Evolutionary conservation across 2,888 invertebrate genomes (phyloP).

Genomic region (Caradrina clavipalpis): DNA sequence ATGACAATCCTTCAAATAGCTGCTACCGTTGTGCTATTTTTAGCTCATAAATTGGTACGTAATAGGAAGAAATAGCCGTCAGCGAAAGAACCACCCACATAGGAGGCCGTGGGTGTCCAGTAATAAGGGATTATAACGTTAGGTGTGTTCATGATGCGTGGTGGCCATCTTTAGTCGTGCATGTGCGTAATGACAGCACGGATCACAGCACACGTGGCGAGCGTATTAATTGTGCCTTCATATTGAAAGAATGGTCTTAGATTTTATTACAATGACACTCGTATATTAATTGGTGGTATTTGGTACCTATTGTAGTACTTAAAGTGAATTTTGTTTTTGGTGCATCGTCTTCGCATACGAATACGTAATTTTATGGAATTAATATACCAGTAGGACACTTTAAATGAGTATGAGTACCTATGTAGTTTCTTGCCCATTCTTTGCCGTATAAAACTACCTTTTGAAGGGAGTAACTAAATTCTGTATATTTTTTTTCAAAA

Average conservation of each 20-base stretch:
- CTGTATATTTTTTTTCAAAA: too few relatives aligned
- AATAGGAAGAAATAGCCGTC: not conserved
- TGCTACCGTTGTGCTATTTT: not conserved
- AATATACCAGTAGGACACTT: too few relatives aligned
- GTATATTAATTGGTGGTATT: too few relatives aligned
- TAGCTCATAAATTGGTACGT: slow-evolving; percentile 21
- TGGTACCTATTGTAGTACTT: too few relatives aligned
- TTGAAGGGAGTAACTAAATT: too few relatives aligned
- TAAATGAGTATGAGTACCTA: too few relatives aligned
- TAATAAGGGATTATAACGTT: slow-evolving; percentile 20
- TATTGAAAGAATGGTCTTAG: not conserved
- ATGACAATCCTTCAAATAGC: not conserved
- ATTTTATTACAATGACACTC: not conserved
- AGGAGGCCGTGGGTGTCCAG: not conserved
- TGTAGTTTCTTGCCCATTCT: too few relatives aligned
- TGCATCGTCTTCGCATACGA: not conserved
- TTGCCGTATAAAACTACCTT: too few relatives aligned
- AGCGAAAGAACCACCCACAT: slow-evolving; percentile 30
- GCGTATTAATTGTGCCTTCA: not conserved
- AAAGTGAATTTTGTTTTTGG: too few relatives aligned
- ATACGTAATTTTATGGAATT: too few relatives aligned
- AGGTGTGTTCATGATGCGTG: slow-evolving; percentile 12
- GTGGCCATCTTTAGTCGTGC: slow-evolving; percentile 6
- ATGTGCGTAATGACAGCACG: slow-evolving; percentile 15
- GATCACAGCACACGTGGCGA: slow-evolving; percentile 29